Percentiles rank a stretch among this genome's conserved stretches.
Evolutionary conservation across 1,140 invertebrate genomes (phyloP).

Genomic region (Heliothis virescens): DNA sequence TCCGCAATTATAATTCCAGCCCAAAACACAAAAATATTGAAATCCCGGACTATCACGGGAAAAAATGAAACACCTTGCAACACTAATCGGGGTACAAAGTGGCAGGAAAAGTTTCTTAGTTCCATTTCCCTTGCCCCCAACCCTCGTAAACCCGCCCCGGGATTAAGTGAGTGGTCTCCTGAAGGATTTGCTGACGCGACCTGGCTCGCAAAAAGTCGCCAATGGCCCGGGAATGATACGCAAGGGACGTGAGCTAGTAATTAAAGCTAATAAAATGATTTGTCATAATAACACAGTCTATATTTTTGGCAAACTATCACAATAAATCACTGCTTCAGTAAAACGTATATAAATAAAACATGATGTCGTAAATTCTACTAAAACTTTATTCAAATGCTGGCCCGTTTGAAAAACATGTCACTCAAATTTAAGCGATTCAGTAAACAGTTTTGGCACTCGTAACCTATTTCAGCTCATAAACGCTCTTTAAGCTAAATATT

Average conservation of each 20-base stretch:
- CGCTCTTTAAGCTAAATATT: constrained; percentile 25
- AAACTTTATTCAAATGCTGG: not conserved
- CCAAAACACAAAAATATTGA: not conserved
- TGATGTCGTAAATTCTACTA: not conserved
- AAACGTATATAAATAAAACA: not conserved
- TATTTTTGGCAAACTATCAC: too few species aligned
- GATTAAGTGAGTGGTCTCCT: constrained; percentile 66
- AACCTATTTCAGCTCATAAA: constrained; percentile 38
- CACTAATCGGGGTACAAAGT: constrained; percentile 49
- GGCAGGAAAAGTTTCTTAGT: constrained; percentile 48
- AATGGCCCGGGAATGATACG: constrained; percentile 50
- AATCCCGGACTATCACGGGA: constrained; percentile 20
- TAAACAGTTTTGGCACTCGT: constrained; percentile 1
- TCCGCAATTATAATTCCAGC: not conserved
- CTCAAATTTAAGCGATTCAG: not conserved
- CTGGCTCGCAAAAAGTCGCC: constrained; percentile 60
- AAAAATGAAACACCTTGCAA: constrained; percentile 44
- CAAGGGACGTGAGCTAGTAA: constrained; percentile 33
- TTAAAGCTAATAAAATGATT: constrained; percentile 19
- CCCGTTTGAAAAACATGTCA: not conserved
- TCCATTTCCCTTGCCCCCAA: constrained; percentile 5
- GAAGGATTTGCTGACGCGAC: constrained; percentile 63
- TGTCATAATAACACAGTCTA: not conserved
- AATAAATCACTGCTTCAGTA: not conserved
- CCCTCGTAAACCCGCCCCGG: constrained; percentile 43